phyloP scores from a whole-genome alignment of 1,140 invertebrate genomes.

The Hycleus cichorii region DNA sequence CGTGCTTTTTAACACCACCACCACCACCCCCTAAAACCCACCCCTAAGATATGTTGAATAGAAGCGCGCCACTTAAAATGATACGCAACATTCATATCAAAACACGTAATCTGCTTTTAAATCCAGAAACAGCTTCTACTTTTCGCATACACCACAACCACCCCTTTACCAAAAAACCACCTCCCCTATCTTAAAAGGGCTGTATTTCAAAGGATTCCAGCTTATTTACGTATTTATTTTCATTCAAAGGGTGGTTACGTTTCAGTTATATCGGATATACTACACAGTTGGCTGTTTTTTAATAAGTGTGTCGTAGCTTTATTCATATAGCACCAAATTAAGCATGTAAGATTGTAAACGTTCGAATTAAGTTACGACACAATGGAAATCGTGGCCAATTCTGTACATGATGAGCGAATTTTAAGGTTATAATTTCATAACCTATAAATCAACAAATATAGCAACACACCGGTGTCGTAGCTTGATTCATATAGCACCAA shows the following conservation, averaged over 20 bases:
- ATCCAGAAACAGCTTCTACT: slow-evolving; percentile 1
- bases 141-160: neutral
- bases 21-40: no score
- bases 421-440: no score
- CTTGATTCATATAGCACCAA: no score
- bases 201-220: slow-evolving; percentile 23
- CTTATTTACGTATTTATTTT: slow-evolving; percentile 25
- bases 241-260: slow-evolving; percentile 9
- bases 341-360: no score
- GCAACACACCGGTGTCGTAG: no score
- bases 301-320: no score
- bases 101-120: slow-evolving; percentile 21
- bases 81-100: slow-evolving; percentile 20
- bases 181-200: slow-evolving; percentile 14
- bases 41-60: neutral
- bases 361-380: no score
- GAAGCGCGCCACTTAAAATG: slow-evolving; percentile 9
- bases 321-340: no score
- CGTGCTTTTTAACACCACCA: no score
- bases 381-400: no score
- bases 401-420: no score
- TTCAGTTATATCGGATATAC: slow-evolving; percentile 10
- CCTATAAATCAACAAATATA: no score
- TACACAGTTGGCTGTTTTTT: neutral
- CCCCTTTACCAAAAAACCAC: slow-evolving; percentile 8